Base-by-base conservation (phyloP, 2,888 invertebrate genomes). In the Protophormia terraenovae region DNA sequence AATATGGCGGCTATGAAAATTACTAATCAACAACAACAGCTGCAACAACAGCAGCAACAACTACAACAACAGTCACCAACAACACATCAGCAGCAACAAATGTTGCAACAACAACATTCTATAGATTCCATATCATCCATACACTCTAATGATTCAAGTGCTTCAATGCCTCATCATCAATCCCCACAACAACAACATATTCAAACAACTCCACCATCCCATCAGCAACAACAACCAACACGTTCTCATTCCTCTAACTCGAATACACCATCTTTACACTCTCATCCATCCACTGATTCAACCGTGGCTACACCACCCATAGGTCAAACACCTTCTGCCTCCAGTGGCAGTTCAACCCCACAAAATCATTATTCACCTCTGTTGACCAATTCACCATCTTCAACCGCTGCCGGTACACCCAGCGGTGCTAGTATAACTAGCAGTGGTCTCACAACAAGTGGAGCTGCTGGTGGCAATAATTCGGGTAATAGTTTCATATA, bases 1-100 rank as follows among this genome's bases (percentile, higher is more conserved):
- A 95, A 95, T 89, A 94, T 97, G 93, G 97, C 97, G 55, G 97
- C 97, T 12, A 94, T 94, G 93, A 97, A 94, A 93, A 96, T 93
- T 93, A 96, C 83, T 93, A 94, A 88, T 93, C 90, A 94, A 91
- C 92, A 91, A 64, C 89, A 90, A 38, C 90, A 89, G 22, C 90
- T 90, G 14, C 89, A 90, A 64, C 88, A 88, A 4, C 86, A 87
- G n/a, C 89, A 89, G 5, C 88, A 87, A 14, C 87, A 88, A 10
- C 86, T 87, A 29, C 88, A 87, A 60, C 86, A 86, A 67, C 62
- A 73, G 47, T 64, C 78, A 71, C 58, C 79, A 45, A 41, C 78
- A 66, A 27, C 60, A 73, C 79, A 83, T 22, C 86, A 78, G 19
- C 84, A 86, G 58, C 84, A 93, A 94, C 92, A 90, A 75, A 83